Evolutionary conservation across 2,888 invertebrate genomes (phyloP).

Genomic region (Macrophya alboannulata): DNA sequence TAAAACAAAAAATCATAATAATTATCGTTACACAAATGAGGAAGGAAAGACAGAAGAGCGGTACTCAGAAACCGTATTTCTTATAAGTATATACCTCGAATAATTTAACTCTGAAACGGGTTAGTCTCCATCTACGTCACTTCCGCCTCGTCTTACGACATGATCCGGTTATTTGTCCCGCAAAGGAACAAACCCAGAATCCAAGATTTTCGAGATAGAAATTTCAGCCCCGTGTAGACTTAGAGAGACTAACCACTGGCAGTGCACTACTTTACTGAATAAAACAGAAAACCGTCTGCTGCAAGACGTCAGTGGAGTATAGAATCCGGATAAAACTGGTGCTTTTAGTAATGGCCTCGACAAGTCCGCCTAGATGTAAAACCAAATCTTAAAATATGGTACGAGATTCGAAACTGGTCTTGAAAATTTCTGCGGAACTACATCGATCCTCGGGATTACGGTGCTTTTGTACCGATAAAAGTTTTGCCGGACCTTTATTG

Average conservation of each 20-base stretch:
- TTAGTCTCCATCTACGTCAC: slow-evolving; percentile 23
- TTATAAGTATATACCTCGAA: slow-evolving; percentile 15
- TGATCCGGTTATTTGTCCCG: slow-evolving; percentile 48
- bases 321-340: not conserved
- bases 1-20: not conserved
- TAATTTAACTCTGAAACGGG: slow-evolving; percentile 43
- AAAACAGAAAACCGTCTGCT: not conserved
- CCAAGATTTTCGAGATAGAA: slow-evolving; percentile 9
- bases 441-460: slow-evolving; percentile 7
- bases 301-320: not conserved
- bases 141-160: slow-evolving; percentile 43
- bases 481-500: slow-evolving; percentile 5
- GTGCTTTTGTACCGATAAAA: not conserved
- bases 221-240: not conserved
- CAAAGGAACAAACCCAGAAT: slow-evolving; percentile 10
- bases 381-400: slow-evolving; percentile 2
- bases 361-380: not conserved
- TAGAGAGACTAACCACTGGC: not conserved
- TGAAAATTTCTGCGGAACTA: not conserved
- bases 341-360: slow-evolving; percentile 11
- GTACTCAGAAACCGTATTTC: not conserved
- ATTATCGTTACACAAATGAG: not conserved
- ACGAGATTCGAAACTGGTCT: not conserved
- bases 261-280: not conserved
- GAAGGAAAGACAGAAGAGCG: slow-evolving; percentile 9